Evolutionary conservation across 2,113 vertebrate genomes (phyloP).

Genomic region (Alethe castanea): DNA sequence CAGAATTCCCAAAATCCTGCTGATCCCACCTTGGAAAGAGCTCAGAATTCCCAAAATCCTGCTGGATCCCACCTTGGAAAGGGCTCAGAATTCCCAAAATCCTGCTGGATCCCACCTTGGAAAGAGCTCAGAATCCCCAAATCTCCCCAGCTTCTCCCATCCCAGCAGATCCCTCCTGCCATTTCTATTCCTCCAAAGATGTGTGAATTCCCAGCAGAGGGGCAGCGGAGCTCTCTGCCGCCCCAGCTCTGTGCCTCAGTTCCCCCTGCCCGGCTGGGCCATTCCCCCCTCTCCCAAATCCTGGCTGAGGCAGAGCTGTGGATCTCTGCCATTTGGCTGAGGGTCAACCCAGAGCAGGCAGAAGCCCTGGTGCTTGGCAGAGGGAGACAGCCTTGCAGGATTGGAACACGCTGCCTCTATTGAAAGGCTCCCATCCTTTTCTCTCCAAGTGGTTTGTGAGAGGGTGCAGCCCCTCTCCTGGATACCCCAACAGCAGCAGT

Average conservation of each 20-base stretch:
- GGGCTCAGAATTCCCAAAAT: not conserved
- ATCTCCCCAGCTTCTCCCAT: not conserved
- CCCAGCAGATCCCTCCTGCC: not conserved
- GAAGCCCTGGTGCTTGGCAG: conserved; percentile 36
- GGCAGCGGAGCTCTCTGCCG: not conserved
- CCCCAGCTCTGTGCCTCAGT: not conserved
- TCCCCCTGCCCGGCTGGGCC: not conserved
- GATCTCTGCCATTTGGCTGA: conserved; percentile 47
- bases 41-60: not conserved
- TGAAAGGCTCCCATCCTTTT: not conserved
- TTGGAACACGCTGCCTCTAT: not conserved
- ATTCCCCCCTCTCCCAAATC: not conserved
- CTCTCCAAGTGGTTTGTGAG: not conserved
- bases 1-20: not conserved
- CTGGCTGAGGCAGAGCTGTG: conserved; percentile 41
- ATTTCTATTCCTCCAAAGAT: not conserved
- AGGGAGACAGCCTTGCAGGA: not conserved
- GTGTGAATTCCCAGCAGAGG: not conserved
- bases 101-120: not conserved
- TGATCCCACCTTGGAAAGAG: not conserved
- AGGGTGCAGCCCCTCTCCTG: not conserved
- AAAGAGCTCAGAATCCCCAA: not conserved
- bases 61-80: not conserved
- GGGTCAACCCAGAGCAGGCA: conserved; percentile 44
- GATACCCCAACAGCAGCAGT: not conserved